phyloP scores from a whole-genome alignment of 2,113 vertebrate genomes.

The Ageneiosus marmoratus region DNA sequence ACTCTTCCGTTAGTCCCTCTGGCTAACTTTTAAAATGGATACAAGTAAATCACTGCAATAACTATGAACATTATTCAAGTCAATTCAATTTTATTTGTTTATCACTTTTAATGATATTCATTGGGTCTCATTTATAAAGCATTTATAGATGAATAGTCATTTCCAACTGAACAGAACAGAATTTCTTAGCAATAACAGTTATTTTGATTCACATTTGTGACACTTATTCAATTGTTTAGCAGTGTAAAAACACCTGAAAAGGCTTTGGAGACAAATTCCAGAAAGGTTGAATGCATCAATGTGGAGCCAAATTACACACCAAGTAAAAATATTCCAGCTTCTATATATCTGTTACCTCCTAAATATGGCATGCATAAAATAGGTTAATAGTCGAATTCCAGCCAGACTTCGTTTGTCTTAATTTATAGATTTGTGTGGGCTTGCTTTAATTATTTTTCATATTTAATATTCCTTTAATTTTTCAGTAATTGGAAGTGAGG shows the following conservation, averaged over 20 bases:
- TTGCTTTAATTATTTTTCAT: neutral
- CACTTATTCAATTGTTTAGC: no score
- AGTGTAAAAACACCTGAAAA: no score
- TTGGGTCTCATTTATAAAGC: no score
- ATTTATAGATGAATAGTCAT: no score
- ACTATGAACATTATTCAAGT: neutral
- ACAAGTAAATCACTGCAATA: neutral
- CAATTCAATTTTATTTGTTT: neutral
- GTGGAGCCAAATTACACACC: no score
- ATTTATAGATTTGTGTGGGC: neutral
- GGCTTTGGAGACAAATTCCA: neutral
- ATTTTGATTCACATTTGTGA: no score
- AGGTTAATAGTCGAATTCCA: neutral
- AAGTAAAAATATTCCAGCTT: neutral
- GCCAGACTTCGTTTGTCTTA: neutral
- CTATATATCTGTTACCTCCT: neutral
- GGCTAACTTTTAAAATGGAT: neutral
- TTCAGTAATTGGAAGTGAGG: neutral
- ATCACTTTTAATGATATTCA: no score
- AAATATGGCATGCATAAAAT: neutral
- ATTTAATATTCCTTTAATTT: neutral
- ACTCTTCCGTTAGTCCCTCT: neutral
- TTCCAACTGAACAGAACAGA: no score
- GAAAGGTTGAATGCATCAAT: neutral
- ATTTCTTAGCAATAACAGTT: no score